A percentile compares a stretch with the other conserved stretches of the same genome.
Conservation (phyloP, 2,113 vertebrate genomes). For the Triplophysa tibetana region DNA sequence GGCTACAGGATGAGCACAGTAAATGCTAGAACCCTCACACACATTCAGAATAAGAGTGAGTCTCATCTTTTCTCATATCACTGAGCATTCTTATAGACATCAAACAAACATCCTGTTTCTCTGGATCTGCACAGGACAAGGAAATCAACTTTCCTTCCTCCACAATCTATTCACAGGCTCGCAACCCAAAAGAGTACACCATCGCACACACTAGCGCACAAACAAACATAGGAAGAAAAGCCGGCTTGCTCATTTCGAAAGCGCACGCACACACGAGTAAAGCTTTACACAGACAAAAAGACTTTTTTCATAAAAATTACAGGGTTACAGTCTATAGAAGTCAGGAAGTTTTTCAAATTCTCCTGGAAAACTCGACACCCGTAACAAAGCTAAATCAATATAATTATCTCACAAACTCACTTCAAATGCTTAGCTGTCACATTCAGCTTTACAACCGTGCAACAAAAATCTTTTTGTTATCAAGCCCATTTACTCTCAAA, state of each 20-base stretch:
- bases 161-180: conserved; percentile 49
- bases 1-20: not conserved
- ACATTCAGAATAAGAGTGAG: conserved; percentile 19
- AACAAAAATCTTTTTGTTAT: conserved; percentile 25
- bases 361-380: not conserved
- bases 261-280: not conserved
- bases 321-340: conserved; percentile 29
- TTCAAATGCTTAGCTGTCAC: conserved; percentile 14
- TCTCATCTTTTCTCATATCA: conserved; percentile 42
- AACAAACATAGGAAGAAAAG: conserved; percentile 6
- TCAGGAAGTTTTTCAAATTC: conserved; percentile 5
- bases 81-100: conserved; percentile 38
- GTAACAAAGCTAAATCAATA: conserved; percentile 26
- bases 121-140: conserved; percentile 59
- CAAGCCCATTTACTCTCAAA: not conserved
- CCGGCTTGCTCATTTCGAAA: not conserved
- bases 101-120: conserved; percentile 73
- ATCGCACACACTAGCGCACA: conserved; percentile 15
- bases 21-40: conserved; percentile 3
- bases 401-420: conserved; percentile 8
- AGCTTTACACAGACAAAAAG: not conserved
- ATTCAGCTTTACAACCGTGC: not conserved
- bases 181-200: not conserved
- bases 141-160: conserved; percentile 72
- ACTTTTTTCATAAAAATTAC: conserved; percentile 18